These are phyloP conservation scores for Oenanthe oenanthe DNA, from an alignment of 2,113 vertebrate genomes.

Conservation along the genomic window DNA sequence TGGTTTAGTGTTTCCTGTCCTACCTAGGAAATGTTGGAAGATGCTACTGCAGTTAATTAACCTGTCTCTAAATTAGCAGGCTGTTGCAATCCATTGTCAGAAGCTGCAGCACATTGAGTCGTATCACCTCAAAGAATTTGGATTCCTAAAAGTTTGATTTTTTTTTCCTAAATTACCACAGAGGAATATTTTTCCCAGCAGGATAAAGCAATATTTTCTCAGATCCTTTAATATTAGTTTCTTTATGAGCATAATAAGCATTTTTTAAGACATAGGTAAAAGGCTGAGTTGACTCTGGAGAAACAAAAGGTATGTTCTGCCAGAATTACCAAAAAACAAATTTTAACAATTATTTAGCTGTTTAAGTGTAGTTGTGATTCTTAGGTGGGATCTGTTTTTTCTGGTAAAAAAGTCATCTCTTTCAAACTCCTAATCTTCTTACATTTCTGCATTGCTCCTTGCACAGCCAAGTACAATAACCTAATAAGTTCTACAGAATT, in stretches of 20 bases:
- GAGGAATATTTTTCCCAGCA: not conserved
- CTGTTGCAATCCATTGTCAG: not conserved
- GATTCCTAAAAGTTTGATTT: not conserved
- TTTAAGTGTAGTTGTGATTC: not conserved
- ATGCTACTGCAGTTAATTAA: not conserved
- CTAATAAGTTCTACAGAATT: not conserved
- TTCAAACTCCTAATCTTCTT: not conserved
- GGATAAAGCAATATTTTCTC: not conserved
- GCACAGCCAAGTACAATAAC: conserved; percentile 1
- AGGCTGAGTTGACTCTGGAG: not conserved
- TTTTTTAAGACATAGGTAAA: not conserved
- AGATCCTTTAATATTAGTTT: not conserved
- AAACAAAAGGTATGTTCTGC: not conserved
- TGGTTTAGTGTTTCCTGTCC: not conserved
- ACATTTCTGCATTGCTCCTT: not conserved
- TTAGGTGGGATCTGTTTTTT: conserved; percentile 19
- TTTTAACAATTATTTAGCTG: not conserved
- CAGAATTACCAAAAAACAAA: not conserved
- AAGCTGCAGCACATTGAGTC: not conserved
- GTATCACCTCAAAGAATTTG: rapidly evolving
- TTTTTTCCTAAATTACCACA: not conserved
- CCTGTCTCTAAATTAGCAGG: not conserved
- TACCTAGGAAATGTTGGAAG: not conserved
- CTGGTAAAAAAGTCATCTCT: not conserved
- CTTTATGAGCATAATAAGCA: not conserved